phyloP scores from a whole-genome alignment of 2,797 vertebrate species.

The Australoheros facetus region DNA sequence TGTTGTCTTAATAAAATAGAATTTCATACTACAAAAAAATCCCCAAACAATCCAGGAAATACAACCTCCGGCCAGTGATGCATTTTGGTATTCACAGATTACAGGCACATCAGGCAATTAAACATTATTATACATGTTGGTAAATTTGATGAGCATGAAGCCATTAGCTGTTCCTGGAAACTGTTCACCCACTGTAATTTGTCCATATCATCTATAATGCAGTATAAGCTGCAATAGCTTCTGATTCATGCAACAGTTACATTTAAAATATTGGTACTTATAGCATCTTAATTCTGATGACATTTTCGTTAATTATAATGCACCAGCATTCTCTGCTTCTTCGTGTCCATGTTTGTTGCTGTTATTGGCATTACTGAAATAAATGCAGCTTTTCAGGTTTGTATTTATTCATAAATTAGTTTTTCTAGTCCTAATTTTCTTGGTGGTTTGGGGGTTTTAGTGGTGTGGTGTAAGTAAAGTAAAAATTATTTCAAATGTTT shows the following conservation, averaged over 20 bases:
- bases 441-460: not conserved
- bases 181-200: not conserved
- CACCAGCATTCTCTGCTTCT: not conserved
- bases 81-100: not conserved
- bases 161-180: constrained; percentile 9
- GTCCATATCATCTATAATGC: not conserved
- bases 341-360: not conserved
- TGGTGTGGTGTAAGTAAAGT: too few relatives aligned
- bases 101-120: not conserved
- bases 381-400: not conserved
- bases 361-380: not conserved
- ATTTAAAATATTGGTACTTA: not conserved
- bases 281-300: not conserved
- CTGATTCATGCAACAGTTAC: not conserved
- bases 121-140: not conserved
- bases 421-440: not conserved
- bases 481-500: not conserved
- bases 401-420: not conserved
- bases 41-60: not conserved
- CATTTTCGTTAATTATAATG: not conserved
- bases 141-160: not conserved
- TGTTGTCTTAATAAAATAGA: not conserved
- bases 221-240: not conserved
- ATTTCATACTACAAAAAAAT: not conserved
- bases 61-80: not conserved